phyloP scores from a whole-genome alignment of 2,888 invertebrate genomes.

The Odontomyia ornata region DNA sequence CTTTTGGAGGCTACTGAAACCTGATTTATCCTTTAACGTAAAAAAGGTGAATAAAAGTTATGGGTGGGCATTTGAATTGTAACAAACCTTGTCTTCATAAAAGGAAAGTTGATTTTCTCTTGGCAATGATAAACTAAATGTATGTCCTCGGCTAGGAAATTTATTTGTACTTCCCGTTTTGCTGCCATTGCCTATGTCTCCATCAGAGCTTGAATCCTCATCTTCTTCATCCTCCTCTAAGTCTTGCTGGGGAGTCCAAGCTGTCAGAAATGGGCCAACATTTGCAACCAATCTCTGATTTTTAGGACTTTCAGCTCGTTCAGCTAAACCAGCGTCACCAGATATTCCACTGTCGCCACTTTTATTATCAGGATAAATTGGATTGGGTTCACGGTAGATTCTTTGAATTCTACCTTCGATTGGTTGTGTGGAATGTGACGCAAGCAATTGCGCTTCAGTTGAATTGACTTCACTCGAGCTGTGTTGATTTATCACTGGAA shows the following conservation, averaged over 20 bases:
- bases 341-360: slow-evolving; percentile 87
- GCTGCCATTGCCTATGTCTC: slow-evolving; percentile 56
- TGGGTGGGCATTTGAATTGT: slow-evolving; percentile 50
- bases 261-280: slow-evolving; percentile 55
- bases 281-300: not conserved
- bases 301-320: slow-evolving; percentile 52
- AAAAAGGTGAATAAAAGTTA: not conserved
- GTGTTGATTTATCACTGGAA: not conserved
- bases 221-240: slow-evolving; percentile 70
- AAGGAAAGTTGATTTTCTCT: slow-evolving; percentile 68
- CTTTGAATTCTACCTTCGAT: slow-evolving; percentile 68
- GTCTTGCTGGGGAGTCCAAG: slow-evolving; percentile 90
- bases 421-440: slow-evolving; percentile 32
- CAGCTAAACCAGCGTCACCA: slow-evolving; percentile 74
- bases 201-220: slow-evolving; percentile 65
- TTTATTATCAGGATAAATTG: slow-evolving; percentile 70
- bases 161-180: not conserved
- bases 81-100: slow-evolving; percentile 53
- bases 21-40: slow-evolving; percentile 59
- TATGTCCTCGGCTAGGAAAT: slow-evolving; percentile 66
- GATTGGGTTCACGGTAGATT: slow-evolving; percentile 65
- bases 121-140: slow-evolving; percentile 80
- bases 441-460: not conserved
- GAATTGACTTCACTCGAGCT: not conserved
- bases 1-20: slow-evolving; percentile 76